A percentile compares a stretch with the other conserved stretches of the same genome.
Evolutionary conservation across 2,113 vertebrate genomes (phyloP).

Genomic region (Rhinolophus ferrumequinum): DNA sequence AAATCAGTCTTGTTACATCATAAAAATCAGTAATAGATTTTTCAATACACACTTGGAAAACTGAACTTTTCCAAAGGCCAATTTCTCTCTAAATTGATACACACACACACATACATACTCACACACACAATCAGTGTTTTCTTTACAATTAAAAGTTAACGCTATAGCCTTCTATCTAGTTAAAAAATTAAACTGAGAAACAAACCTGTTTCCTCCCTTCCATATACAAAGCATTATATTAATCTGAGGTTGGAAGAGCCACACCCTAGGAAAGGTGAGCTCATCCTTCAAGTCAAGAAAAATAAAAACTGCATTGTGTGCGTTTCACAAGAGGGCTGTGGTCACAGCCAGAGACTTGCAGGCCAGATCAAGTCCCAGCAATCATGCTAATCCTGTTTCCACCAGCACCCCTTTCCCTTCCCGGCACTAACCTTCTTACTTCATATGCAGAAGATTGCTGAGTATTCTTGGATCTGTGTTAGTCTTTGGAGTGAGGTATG

Average conservation of each 20-base stretch:
- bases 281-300: constrained; percentile 36
- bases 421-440: neutral
- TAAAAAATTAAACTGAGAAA: neutral
- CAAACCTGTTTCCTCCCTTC: neutral
- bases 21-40: neutral
- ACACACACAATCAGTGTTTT: neutral
- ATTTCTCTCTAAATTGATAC: neutral
- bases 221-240: neutral
- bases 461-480: neutral
- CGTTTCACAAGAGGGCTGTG: constrained; percentile 35
- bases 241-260: neutral
- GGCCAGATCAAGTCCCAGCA: neutral
- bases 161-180: neutral
- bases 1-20: neutral
- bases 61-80: neutral
- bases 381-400: neutral
- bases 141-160: neutral
- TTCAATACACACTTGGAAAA: neutral
- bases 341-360: neutral
- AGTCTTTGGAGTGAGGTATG: neutral
- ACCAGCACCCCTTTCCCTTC: neutral
- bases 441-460: fast-evolving
- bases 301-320: neutral
- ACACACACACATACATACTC: neutral
- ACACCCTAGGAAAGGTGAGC: constrained; percentile 70